Evolutionary conservation across 1,140 invertebrate genomes (phyloP), one percentile per base, ranked within the genome.

Genomic region (Drosophila simulans): DNA sequence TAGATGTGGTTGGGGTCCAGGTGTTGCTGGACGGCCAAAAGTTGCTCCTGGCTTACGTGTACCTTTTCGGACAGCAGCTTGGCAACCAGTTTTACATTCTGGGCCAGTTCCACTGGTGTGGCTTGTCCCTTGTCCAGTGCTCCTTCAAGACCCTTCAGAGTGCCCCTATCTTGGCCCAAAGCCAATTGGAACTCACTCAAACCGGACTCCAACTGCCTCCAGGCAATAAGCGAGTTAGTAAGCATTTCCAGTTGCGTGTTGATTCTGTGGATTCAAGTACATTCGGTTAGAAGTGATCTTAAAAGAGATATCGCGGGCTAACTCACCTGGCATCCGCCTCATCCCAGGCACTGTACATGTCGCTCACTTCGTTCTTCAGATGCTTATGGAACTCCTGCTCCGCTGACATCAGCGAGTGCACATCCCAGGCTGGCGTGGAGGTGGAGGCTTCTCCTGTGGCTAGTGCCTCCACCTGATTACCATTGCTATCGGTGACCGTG

Each of bases 301-400:
- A 10, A 8, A 0, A 0, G 10, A 39, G 0, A 13, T 7, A 8
- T 3, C 3, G 34, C 11, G 0, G 1, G 22, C 20, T 25, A 37
- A 34, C 94, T 94, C 90, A 97, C 96, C 95, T 94, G 92, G 95
- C 94, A 92, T 95, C 94, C 0, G 95, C 94, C 65, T 96, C 95
- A 66, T 97, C 96, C 95, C 96, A 97, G 22, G 95, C 94, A 27
- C 95, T 93, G 70, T 97, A 96, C 71, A 97, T 93, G 49, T 96
- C 95, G 51, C 95, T 94, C 42, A 97, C 94, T 42, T 96, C 95
- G 42, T 95, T 94, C 74, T 96, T 96, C 43, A 97, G 93, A 20
- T 94, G 94, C 57, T 91, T 93, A 59, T 92, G 92, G 58, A 93
- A 93, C 79, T 93, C 92, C 42, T 91, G 85, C 64, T 93, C 92